Conservation (phyloP, 2,797 vertebrate species). For the Pteropus rufus region DNA sequence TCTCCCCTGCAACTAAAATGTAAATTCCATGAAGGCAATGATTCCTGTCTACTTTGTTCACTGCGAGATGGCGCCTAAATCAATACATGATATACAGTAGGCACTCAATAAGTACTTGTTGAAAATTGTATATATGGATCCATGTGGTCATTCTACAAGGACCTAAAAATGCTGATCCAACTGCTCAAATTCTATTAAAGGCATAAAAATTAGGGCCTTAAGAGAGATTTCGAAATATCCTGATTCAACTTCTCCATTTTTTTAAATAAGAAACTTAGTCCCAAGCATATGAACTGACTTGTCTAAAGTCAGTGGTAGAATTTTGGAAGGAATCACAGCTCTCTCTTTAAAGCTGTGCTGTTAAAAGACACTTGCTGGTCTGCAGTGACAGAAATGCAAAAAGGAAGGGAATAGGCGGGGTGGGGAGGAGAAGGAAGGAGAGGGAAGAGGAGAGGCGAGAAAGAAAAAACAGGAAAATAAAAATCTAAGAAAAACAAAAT, state of each 20-base stretch:
- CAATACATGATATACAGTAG: neutral
- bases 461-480: neutral
- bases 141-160: neutral
- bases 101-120: neutral
- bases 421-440: neutral
- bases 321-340: neutral
- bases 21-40: neutral
- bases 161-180: neutral
- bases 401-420: neutral
- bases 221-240: neutral
- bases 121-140: neutral
- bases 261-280: conserved; percentile 13
- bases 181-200: neutral
- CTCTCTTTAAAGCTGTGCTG: neutral
- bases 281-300: neutral
- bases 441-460: too few species aligned
- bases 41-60: neutral
- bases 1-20: neutral
- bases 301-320: neutral
- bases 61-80: neutral
- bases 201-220: neutral
- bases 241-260: neutral
- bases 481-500: neutral
- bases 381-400: neutral
- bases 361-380: neutral